Conservation (phyloP, 2,797 vertebrate genomes). For the Acropternis orthonyx region DNA sequence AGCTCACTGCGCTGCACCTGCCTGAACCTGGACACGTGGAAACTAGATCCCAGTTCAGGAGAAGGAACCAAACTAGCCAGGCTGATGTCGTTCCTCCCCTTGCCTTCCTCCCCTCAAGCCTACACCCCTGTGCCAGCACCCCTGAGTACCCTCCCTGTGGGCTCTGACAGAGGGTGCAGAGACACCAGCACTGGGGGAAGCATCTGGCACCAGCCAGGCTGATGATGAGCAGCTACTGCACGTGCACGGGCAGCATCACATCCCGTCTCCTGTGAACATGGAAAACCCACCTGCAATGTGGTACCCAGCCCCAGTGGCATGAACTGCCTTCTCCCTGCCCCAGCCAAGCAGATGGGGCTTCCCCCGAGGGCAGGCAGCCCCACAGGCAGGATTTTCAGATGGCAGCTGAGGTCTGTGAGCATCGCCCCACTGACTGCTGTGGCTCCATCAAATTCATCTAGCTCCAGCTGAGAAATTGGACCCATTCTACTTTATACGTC, state of each 20-base stretch:
- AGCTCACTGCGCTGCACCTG: background rate
- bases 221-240: background rate
- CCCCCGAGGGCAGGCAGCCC: background rate
- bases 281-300: background rate
- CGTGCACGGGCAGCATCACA: background rate
- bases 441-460: slow-evolving; percentile 44
- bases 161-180: rapidly evolving
- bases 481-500: slow-evolving; percentile 53
- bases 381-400: background rate
- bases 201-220: background rate
- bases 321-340: background rate
- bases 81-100: background rate
- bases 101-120: background rate
- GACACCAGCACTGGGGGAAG: background rate
- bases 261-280: background rate
- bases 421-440: slow-evolving; percentile 15
- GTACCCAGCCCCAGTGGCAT: background rate
- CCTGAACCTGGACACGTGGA: background rate
- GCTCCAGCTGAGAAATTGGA: slow-evolving; percentile 47
- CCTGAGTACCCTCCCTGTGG: background rate
- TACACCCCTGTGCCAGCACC: background rate
- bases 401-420: slow-evolving; percentile 40
- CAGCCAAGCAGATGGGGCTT: background rate
- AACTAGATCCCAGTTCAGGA: background rate
- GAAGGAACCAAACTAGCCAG: background rate